These are phyloP conservation scores for Micrastur ruficollis DNA, from an alignment of 2,797 vertebrate genomes.

Conservation along the genomic window DNA sequence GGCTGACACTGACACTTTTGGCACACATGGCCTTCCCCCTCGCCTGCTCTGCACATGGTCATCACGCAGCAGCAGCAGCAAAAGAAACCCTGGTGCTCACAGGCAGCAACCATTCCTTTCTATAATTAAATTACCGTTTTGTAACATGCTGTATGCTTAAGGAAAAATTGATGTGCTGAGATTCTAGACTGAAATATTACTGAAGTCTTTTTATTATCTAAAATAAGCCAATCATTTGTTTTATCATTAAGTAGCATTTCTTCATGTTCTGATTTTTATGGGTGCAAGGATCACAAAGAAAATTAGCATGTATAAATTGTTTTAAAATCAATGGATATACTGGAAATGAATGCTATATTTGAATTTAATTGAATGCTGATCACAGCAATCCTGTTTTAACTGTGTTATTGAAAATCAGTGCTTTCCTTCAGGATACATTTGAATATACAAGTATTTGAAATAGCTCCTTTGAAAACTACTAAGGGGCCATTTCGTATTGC, in stretches of 20 bases:
- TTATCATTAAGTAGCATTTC: not conserved
- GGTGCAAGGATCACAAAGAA: not conserved
- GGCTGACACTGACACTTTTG: constrained; percentile 48
- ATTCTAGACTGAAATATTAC: not conserved
- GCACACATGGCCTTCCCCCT: constrained; percentile 54
- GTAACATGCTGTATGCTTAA: not conserved
- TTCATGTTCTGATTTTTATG: not conserved
- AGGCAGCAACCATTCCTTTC: constrained; percentile 33
- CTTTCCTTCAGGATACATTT: not conserved
- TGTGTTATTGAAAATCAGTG: not conserved
- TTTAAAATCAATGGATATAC: not conserved
- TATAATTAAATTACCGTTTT: constrained; percentile 9
- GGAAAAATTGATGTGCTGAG: not conserved
- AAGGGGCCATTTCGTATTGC: not conserved
- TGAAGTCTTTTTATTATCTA: not conserved
- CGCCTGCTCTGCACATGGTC: not conserved
- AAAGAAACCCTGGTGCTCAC: not conserved
- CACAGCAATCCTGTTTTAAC: not conserved
- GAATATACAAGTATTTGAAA: not conserved
- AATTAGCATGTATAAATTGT: not conserved
- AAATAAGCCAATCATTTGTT: not conserved
- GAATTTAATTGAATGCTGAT: not conserved
- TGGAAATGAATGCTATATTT: not conserved
- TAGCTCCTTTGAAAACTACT: not conserved
- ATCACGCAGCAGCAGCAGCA: not conserved